These are phyloP conservation scores for Caerostris extrusa DNA, from an alignment of 1,140 invertebrate genomes.

Conservation along the genomic window DNA sequence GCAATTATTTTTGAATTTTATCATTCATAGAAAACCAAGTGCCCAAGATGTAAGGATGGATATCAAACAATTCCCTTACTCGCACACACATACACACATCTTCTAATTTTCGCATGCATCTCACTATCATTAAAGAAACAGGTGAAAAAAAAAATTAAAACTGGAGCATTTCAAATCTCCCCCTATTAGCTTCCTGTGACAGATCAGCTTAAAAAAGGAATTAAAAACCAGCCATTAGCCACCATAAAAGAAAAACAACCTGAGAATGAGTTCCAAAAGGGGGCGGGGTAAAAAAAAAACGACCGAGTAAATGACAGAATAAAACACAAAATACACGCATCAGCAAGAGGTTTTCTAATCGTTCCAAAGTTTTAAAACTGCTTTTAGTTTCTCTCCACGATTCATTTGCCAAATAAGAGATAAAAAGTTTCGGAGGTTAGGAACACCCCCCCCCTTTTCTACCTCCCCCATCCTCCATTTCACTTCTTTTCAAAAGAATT, in stretches of 20 bases:
- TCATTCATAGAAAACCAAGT: not conserved
- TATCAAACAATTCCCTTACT: not conserved
- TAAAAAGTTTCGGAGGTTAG: conserved; percentile 59
- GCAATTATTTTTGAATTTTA: conserved; percentile 29
- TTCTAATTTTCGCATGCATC: not conserved
- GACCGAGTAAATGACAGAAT: conserved; percentile 31
- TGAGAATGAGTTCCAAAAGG: not conserved
- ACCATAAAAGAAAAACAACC: conserved; percentile 30
- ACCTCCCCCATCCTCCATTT: not conserved
- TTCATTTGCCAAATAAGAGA: conserved; percentile 72
- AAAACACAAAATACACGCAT: conserved; percentile 71
- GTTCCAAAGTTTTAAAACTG: conserved; percentile 71
- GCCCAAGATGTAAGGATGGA: not conserved
- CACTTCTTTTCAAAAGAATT: not conserved
- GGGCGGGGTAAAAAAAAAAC: not conserved
- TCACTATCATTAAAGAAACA: conserved; percentile 29
- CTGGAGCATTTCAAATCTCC: not conserved
- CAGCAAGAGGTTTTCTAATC: conserved; percentile 71
- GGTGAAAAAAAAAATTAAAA: conserved; percentile 13
- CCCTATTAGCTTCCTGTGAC: conserved; percentile 61
- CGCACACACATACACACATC: not conserved
- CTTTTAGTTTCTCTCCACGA: conserved; percentile 60
- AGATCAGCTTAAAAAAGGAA: conserved; percentile 63
- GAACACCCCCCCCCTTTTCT: not conserved
- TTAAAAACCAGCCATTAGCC: conserved; percentile 69